These are phyloP conservation scores for Illadopsis cleaveri DNA, from an alignment of 2,113 vertebrate species.

Conservation along the genomic window DNA sequence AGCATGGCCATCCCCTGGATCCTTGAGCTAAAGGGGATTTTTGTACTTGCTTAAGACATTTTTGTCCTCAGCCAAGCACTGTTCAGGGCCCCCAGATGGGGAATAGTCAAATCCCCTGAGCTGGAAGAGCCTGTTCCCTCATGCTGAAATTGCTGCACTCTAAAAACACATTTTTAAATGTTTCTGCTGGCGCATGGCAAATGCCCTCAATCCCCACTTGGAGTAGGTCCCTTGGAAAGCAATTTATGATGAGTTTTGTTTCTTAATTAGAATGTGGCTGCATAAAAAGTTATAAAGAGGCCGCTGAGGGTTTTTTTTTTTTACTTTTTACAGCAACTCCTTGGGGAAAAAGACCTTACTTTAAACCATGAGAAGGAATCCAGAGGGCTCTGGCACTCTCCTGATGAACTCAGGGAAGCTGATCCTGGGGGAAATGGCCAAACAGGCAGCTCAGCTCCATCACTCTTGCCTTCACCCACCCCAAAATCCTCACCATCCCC, in stretches of 20 bases:
- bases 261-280: constrained; percentile 41
- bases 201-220: not conserved
- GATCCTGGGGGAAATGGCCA: not conserved
- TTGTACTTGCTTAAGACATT: not conserved
- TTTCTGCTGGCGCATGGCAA: not conserved
- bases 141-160: not conserved
- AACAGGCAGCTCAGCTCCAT: not conserved
- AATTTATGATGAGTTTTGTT: constrained; percentile 7
- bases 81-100: not conserved
- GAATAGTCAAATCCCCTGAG: not conserved
- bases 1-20: not conserved
- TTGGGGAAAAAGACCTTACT: not conserved
- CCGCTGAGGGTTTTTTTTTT: not conserved
- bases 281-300: not conserved
- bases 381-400: not conserved
- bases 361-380: not conserved
- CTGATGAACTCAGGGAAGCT: not conserved
- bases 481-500: not conserved
- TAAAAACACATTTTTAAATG: not conserved
- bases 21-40: not conserved
- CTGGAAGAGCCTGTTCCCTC: not conserved
- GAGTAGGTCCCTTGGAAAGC: constrained; percentile 6
- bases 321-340: not conserved
- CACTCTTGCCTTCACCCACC: not conserved
- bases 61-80: not conserved